Conservation (phyloP, 2,113 vertebrate genomes). For the Pristiophorus japonicus region DNA sequence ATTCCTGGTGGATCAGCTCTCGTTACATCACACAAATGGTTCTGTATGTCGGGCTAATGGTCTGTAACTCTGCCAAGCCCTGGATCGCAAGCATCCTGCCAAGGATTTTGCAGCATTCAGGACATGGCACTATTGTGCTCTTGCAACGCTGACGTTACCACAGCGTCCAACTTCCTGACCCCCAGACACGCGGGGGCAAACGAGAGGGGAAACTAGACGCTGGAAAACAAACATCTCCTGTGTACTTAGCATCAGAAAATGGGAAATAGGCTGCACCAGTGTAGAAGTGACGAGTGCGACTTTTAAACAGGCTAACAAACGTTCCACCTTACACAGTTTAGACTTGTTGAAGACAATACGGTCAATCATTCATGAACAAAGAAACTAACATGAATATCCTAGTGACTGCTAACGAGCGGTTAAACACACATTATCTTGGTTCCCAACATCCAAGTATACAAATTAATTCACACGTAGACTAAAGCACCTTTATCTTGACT, state of each 20-base stretch:
- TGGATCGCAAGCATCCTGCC: not conserved
- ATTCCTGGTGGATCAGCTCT: not conserved
- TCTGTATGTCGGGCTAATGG: not conserved
- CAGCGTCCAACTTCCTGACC: not conserved
- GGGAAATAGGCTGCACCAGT: not conserved
- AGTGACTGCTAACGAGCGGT: not conserved
- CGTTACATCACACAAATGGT: not conserved
- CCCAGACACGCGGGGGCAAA: not conserved
- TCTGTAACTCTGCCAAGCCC: not conserved
- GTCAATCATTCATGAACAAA: not conserved
- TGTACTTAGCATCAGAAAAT: not conserved
- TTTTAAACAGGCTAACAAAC: not conserved
- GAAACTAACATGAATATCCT: not conserved
- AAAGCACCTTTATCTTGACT: not conserved
- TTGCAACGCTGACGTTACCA: not conserved
- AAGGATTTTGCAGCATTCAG: not conserved
- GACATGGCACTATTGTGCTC: constrained; percentile 23
- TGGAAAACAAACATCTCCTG: not conserved
- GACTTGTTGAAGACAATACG: not conserved
- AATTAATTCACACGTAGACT: not conserved
- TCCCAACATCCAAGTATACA: not conserved
- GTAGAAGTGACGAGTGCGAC: not conserved
- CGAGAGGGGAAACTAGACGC: not conserved
- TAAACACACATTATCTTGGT: not conserved
- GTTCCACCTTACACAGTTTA: not conserved